Base-by-base conservation (phyloP, 2,888 invertebrate genomes). In the Oxyteleia sp. region DNA sequence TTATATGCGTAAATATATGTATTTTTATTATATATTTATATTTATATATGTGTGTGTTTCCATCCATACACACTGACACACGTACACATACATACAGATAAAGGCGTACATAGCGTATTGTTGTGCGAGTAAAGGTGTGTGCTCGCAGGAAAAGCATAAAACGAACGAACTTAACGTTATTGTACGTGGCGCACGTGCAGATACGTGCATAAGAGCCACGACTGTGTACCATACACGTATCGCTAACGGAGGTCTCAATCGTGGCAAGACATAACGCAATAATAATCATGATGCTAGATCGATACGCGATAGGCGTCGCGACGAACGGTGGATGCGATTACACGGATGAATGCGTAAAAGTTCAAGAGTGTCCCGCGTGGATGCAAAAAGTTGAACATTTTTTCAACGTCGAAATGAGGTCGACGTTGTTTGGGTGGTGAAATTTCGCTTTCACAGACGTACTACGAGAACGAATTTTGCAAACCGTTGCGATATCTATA, bases 201-300 rank as follows among this genome's bases (percentile, higher is more conserved):
- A 69, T 74, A 74, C 68, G 55, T 72, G 64, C 51, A 83, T 18
- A 59, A 80, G 61, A 69, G 69, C 38, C 51, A 51, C 59, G 18
- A 47, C 59, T 61, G 66, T 64, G 68, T 84, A 74, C 79, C 66
- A 35, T 69, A 32, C 68, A 75, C 69, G 82, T 86, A 87, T 88
- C 84, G 86, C 88, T 87, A 86, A 89, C 90, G 87, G 88, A 91
- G 91, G 90, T 90, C 91, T 91, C 90, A 91, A 91, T 92, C 88
- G 85, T 51, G 85, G 82, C 82, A 75, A 85, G 87, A 87, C 85
- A 84, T 88, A 89, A 89, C 87, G 88, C 90, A 90, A 91, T 91
- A 91, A 90, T 88, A 89, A 91, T 90, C 88, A 90, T 88, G 89
- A 89, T 87, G 89, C 85, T 88, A 89, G 91, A 91, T 91, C 91